Evolutionary conservation across 1,140 invertebrate genomes (phyloP).

Genomic region (Acyrthosiphon pisum): DNA sequence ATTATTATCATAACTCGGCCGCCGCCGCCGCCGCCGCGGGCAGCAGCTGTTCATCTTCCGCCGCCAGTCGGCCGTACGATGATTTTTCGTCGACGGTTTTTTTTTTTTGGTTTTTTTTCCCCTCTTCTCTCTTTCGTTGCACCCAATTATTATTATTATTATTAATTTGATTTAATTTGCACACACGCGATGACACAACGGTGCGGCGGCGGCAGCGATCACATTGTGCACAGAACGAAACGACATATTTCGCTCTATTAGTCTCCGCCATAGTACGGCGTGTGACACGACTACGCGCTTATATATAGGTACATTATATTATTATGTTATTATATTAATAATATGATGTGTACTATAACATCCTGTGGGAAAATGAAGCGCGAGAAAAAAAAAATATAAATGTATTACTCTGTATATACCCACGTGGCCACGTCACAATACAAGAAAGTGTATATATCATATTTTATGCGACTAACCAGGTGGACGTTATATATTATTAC

Average conservation of each 20-base stretch:
- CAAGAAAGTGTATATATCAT: neutral
- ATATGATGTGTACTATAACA: neutral
- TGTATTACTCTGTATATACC: neutral
- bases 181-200: neutral
- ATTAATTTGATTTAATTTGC: slow-evolving; percentile 42
- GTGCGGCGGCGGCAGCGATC: neutral
- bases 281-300: neutral
- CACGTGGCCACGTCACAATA: neutral
- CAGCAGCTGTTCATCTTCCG: slow-evolving; percentile 42
- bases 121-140: neutral
- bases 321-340: neutral
- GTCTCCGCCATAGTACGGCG: neutral
- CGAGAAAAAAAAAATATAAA: neutral
- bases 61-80: slow-evolving; percentile 31
- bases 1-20: slow-evolving; percentile 42
- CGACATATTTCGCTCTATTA: neutral
- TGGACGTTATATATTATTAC: neutral
- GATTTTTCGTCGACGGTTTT: slow-evolving; percentile 41
- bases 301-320: neutral
- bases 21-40: slow-evolving; percentile 12
- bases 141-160: slow-evolving; percentile 42
- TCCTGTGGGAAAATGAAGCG: neutral
- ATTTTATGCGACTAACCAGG: neutral
- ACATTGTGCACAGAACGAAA: neutral
- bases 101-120: neutral